These are phyloP conservation scores for Larimichthys crocea DNA, from an alignment of 2,113 vertebrate species.

Conservation along the genomic window DNA sequence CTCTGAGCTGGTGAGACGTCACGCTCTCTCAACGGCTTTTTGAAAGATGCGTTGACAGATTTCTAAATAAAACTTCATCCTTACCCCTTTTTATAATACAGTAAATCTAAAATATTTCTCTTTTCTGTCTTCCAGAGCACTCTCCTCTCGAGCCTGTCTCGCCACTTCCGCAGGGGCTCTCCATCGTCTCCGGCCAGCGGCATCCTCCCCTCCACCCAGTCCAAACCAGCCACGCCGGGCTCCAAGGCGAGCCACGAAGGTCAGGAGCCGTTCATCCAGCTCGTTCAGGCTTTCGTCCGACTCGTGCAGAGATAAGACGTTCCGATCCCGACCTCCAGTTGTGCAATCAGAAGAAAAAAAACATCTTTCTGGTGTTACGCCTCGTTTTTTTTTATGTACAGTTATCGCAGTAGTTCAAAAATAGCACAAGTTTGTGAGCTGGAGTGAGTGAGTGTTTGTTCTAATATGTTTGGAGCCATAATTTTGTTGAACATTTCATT, in stretches of 20 bases:
- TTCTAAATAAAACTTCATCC: too few species aligned
- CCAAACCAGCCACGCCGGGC: conserved; percentile 84
- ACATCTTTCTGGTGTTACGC: neutral
- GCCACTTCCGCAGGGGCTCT: conserved; percentile 93
- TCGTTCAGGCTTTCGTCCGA: conserved; percentile 94
- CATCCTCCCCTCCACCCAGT: conserved; percentile 89
- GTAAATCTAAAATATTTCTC: too few species aligned
- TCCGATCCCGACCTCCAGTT: neutral
- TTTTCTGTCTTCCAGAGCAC: conserved; percentile 86
- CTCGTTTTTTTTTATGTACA: neutral
- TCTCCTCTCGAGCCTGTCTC: conserved; percentile 91
- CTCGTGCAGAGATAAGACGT: conserved; percentile 91
- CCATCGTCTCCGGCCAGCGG: conserved; percentile 90
- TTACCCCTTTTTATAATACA: too few species aligned
- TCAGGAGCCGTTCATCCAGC: conserved; percentile 95
- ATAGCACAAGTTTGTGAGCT: neutral
- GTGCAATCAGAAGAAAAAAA: neutral
- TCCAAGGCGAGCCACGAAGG: conserved; percentile 90
- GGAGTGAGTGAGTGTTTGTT: conserved; percentile 15
- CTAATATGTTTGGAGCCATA: conserved; percentile 18
- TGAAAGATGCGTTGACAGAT: neutral
- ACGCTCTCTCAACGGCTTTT: neutral
- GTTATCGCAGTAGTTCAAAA: conserved; percentile 2
- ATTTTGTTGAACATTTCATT: conserved; percentile 16
- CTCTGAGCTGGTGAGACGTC: conserved; percentile 91